Base-by-base conservation (phyloP, 2,113 vertebrate genomes). In the Cavia porcellus region DNA sequence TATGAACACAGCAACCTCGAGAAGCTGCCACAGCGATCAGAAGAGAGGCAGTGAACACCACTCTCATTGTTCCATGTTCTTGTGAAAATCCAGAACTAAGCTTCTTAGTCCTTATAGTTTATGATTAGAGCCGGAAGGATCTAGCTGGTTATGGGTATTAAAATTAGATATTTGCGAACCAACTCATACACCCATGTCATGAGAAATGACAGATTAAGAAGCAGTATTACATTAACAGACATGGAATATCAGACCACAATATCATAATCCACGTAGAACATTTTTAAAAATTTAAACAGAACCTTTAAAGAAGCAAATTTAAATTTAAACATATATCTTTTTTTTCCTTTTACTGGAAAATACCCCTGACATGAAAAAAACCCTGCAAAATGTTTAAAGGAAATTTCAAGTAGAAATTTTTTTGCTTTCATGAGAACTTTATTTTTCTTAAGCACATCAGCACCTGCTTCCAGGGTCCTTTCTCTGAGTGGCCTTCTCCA, bases 101-200 rank as follows among this genome's bases (percentile, higher is more conserved):
- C 84, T 87, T 68, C 62, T 94, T 74, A 93, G n/a, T 81, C 88
- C 77, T 95, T 77, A 84, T 1, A 11, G 82, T 80, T 94, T 87
- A 95, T 45, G 45, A 95, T 93, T 74, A 90, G 25, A 94, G 72
- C 42, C 0, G 0, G 84, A 92, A 92, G 86, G 47, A 95, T 68
- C 72, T 62, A 47, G 25, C 14, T 79, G 66, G 81, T 87, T 95
- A 93, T 19, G 12, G 57, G 3, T 57, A 74, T 90, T 92, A 89
- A 94, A 97, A 90, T 35, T 32, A 87, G 96, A 94, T 75, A 96
- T 74, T 10, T 96, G 75, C 52, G 83, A 79, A 28, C 35, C 59
- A 92, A 92, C 64, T 79, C 72, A 66, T 57, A 86, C 1, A 62
- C 5, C 19, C 19, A 57, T 14, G 25, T 91, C 61, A 47, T 89